Percentiles rank a stretch among this genome's conserved stretches.
Evolutionary conservation across 2,888 invertebrate genomes (phyloP).

Genomic region (Nematopogon swammerdamellus): DNA sequence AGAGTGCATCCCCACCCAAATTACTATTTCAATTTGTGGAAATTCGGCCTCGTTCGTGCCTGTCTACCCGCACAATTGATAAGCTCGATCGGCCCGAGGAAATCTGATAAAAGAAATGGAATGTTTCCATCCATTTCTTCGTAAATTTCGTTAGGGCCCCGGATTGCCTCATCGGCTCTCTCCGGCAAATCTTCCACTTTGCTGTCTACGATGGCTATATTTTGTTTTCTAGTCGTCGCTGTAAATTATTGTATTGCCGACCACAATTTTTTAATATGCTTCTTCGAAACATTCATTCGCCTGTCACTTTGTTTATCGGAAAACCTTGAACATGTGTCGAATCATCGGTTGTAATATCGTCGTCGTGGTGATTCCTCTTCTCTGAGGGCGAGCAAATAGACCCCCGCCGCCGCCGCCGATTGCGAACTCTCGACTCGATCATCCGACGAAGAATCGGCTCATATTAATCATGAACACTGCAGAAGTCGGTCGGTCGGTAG

Average conservation of each 20-base stretch:
- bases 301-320: no score
- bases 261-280: no score
- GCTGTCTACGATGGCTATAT: no score
- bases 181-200: no score
- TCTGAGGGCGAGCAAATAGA: neutral
- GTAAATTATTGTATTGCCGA: no score
- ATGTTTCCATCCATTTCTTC: neutral
- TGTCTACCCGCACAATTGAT: neutral
- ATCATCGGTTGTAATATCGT: neutral
- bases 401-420: no score
- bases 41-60: neutral
- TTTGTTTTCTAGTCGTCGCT: no score
- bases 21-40: conserved; percentile 35
- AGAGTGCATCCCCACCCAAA: conserved; percentile 32
- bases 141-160: neutral
- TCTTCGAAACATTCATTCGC: no score
- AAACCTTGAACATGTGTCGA: no score
- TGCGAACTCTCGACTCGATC: neutral
- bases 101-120: neutral
- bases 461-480: neutral
- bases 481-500: neutral
- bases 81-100: neutral
- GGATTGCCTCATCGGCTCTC: neutral
- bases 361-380: neutral
- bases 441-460: neutral